Base-by-base conservation (phyloP, 2,888 invertebrate species). In the Nymphalis polychloros region DNA sequence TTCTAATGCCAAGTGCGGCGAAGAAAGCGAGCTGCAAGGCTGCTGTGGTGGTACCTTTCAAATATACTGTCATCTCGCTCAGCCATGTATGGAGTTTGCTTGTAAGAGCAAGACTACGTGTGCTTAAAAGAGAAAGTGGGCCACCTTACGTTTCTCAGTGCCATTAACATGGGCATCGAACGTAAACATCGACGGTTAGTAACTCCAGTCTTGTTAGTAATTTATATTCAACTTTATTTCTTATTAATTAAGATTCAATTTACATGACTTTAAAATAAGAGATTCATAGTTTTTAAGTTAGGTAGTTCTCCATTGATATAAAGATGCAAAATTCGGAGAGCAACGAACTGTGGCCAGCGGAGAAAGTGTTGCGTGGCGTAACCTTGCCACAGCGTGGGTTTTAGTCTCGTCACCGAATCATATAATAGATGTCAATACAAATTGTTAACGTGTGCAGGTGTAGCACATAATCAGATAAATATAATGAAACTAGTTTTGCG, bases 101-200 rank as follows among this genome's bases (percentile, higher is more conserved):
- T 77, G 81, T 77, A 78, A 81, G 88, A 91, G 81, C 84, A 89
- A 90, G 89, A 91, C 86, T 67, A 82, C 82, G 79, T 83, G 82
- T 82, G 86, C 84, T 88, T 90, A 91, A 92, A 92, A 92, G 92
- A 92, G 92, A 92, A 92, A 92, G 92, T 92, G 92, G 92, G 92
- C 90, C 92, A 92, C 84, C 90, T 89, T 92, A 90, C 84, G 92
- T 91, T 92, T 88, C 90, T 87, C 87, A 85, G 83, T 90, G 87
- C 88, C 87, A 92, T 92, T 91, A 90, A 82, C 88, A 87, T 86
- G 90, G 88, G 87, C 90, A 89, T 88, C 89, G 91, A 88, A 91
- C 90, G 89, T 89, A 87, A 88, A 89, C 88, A 86, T 84, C 85
- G 87, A 83, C 80, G 85, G 83, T 85, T 84, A 84, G 80, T 79